Base-by-base conservation (phyloP, 2,113 vertebrate genomes). In the Varanus komodoensis region DNA sequence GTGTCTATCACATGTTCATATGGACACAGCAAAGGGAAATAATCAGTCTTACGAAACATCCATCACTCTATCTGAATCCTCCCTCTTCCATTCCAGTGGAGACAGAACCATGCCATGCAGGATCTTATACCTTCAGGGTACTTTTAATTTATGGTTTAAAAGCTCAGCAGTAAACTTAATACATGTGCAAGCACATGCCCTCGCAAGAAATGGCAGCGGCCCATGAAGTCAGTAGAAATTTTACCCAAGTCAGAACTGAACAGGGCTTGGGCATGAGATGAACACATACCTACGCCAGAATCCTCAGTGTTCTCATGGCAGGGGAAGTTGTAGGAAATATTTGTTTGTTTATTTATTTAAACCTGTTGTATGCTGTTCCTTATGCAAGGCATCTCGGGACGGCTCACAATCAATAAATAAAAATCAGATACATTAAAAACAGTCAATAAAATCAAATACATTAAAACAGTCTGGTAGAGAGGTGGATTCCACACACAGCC, bases 211-310 rank as follows among this genome's bases (percentile, higher is more conserved):
- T 57, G 23, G 52, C 50, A 81, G 11, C 9, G 3, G 34, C 75
- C 44, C 78, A 54, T 44, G 74, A 91, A 92, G 50, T 4, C 15
- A 0, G 11, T 85, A 93, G 90, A 88, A 93, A 93, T 93, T 91
- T 88, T 86, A 90, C 86, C 86, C 74, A 50, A 90, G 89, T 71
- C 68, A 92, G 88, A 88, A 83, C 57, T 82, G 78, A 93, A 17
- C 93, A 75, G 9, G 27, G 78, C 52, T 87, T 88, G 34, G 75
- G 88, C 92, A 87, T 54, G 0, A 3, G 68, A 64, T 84, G 82
- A 74, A 15, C 38, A 12, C 8, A 71, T 77, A 83, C 92, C 85
- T 85, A 75, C 67, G 75, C 48, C 61, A 69, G 1, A 64, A 8
- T 84, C 90, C 52, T 23, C 69, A 52, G 89, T 82, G 86, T 54